Evolutionary conservation across 2,888 invertebrate genomes (phyloP).

Genomic region (Sclerodermus sp.): DNA sequence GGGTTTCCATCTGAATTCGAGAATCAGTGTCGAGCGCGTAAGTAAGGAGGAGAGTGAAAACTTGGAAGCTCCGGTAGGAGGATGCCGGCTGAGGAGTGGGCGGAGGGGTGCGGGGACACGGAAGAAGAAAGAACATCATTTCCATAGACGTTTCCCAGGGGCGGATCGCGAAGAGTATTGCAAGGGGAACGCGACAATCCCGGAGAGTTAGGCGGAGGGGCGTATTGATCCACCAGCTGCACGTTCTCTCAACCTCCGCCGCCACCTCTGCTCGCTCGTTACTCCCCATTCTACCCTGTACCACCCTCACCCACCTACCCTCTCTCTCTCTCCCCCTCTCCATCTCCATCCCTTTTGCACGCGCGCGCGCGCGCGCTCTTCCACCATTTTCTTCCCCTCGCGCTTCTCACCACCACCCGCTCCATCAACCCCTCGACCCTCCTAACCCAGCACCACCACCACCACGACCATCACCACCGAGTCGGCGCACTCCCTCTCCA

Average conservation of each 20-base stretch:
- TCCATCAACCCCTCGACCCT: too few relatives aligned
- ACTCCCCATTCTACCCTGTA: conserved; percentile 2
- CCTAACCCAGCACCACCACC: too few relatives aligned
- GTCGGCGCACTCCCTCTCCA: not conserved
- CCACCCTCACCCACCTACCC: conserved; percentile 7
- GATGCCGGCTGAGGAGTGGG: too few relatives aligned
- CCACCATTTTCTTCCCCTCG: not conserved
- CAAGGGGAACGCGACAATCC: conserved; percentile 32
- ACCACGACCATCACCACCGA: too few relatives aligned
- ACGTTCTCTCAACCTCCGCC: conserved; percentile 43
- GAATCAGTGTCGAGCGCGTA: too few relatives aligned
- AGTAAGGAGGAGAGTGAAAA: too few relatives aligned
- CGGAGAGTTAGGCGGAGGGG: conserved; percentile 37
- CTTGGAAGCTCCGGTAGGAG: too few relatives aligned
- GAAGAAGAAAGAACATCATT: conserved; percentile 10
- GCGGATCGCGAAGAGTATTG: conserved; percentile 12
- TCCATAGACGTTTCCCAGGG: conserved; percentile 25
- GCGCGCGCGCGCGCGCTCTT: conserved; percentile 9
- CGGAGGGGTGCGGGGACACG: not conserved
- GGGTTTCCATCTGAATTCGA: too few relatives aligned
- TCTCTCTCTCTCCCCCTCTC: conserved; percentile 25
- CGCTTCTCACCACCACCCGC: too few relatives aligned
- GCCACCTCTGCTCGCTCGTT: conserved; percentile 15
- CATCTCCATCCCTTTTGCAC: conserved; percentile 18
- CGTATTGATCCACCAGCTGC: conserved; percentile 55